Percentiles rank a stretch among this genome's conserved stretches.
Evolutionary conservation across 53 echinoderm and acorn worm genomes (phyloP).

Genomic region (Apostichopus leukothele): DNA sequence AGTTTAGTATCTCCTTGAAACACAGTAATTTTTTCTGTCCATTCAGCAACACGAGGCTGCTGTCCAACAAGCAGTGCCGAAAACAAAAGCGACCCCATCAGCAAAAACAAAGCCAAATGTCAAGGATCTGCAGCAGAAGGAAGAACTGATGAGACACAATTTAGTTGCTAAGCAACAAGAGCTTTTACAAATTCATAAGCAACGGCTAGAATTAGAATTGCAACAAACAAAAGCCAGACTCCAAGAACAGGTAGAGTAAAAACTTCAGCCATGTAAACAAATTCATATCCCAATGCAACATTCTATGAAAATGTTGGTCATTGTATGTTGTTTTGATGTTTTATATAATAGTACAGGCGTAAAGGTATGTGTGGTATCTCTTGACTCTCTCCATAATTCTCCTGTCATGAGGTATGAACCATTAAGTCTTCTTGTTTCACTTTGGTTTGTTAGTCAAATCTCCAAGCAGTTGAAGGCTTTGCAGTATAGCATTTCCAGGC

Average conservation of each 20-base stretch:
- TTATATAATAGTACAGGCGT: too few species aligned
- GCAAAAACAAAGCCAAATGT: conserved; percentile 7
- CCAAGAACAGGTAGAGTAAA: conserved; percentile 66
- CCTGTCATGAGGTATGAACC: too few species aligned
- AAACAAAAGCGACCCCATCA: neutral
- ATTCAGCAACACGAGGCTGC: neutral
- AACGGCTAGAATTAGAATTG: conserved; percentile 89
- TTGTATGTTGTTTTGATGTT: too few species aligned
- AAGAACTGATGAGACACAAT: conserved; percentile 87
- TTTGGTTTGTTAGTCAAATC: too few species aligned
- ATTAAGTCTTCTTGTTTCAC: too few species aligned
- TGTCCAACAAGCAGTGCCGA: neutral
- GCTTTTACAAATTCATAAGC: conserved; percentile 86
- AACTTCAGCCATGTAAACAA: neutral
- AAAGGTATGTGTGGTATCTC: too few species aligned
- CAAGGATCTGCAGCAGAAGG: conserved; percentile 47
- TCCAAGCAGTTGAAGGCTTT: too few species aligned
- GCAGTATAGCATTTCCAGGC: too few species aligned
- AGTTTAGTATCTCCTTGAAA: too few species aligned
- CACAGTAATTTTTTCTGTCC: neutral
- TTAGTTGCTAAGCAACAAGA: conserved; percentile 92
- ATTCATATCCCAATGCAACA: too few species aligned
- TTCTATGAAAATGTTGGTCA: too few species aligned
- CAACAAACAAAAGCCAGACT: conserved; percentile 86
- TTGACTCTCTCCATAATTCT: too few species aligned